Conservation (phyloP, 1,140 invertebrate species). For the Oryzaephilus surinamensis region DNA sequence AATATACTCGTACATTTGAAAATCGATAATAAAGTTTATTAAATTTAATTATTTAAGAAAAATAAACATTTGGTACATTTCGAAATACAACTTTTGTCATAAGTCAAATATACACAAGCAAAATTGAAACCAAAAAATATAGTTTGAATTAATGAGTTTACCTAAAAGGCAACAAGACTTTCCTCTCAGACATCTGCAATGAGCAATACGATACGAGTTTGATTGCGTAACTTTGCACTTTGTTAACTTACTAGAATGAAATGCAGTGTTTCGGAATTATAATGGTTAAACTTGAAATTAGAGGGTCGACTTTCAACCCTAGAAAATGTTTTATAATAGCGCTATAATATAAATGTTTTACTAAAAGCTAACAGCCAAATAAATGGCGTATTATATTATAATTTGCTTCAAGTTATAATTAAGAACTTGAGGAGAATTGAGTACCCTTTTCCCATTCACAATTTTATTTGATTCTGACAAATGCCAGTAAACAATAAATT, state of each 20-base stretch:
- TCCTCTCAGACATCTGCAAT: constrained; percentile 10
- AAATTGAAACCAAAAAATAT: too few relatives aligned
- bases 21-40: too few relatives aligned
- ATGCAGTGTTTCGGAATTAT: constrained; percentile 29
- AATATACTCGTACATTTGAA: too few relatives aligned
- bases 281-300: constrained; percentile 27
- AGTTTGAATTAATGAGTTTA: constrained; percentile 9
- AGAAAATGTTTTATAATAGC: constrained; percentile 13
- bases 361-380: constrained; percentile 13
- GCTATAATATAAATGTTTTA: constrained; percentile 14
- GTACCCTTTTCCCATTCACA: too few relatives aligned
- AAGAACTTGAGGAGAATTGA: too few relatives aligned
- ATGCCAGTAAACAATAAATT: too few relatives aligned
- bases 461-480: too few relatives aligned
- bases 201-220: constrained; percentile 18
- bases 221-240: constrained; percentile 30
- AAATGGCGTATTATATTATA: constrained; percentile 13
- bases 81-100: too few relatives aligned
- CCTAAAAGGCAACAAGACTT: constrained; percentile 9
- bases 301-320: constrained; percentile 8
- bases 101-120: too few relatives aligned
- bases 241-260: constrained; percentile 26
- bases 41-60: too few relatives aligned
- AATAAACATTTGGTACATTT: too few relatives aligned
- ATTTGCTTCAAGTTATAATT: too few relatives aligned